Percentiles rank a stretch among this genome's conserved stretches.
phyloP scores from a whole-genome alignment of 2,113 vertebrate genomes.

The Uropsilus gracilis region DNA sequence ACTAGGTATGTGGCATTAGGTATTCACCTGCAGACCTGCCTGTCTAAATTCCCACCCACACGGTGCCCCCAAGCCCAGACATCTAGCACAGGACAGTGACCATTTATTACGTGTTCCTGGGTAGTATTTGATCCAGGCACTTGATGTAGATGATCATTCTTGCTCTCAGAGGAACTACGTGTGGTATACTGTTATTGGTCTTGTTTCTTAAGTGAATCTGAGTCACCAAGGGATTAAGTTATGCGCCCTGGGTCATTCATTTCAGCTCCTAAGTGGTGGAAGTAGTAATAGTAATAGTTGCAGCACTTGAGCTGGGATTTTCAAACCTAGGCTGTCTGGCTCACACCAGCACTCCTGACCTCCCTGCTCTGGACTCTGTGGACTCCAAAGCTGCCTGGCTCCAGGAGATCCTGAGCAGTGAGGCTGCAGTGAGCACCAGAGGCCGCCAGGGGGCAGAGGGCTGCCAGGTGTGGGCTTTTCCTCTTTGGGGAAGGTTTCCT shows the following conservation, averaged over 20 bases:
- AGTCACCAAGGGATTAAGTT: neutral
- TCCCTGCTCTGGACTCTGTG: too few species aligned
- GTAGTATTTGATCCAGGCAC: neutral
- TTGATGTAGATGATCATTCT: neutral
- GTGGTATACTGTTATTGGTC: neutral
- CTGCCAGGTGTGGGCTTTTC: neutral
- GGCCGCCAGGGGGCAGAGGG: constrained; percentile 59
- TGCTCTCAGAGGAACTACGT: neutral
- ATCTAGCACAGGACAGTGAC: neutral
- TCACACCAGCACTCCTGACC: neutral
- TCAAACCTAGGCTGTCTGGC: neutral
- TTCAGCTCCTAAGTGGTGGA: neutral
- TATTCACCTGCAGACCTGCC: neutral
- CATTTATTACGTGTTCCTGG: neutral
- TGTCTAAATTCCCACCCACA: neutral
- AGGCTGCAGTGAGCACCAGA: neutral
- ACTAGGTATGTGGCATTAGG: neutral
- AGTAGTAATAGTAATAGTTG: neutral
- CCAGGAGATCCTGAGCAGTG: neutral
- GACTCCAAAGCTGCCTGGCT: neutral
- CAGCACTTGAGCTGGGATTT: neutral
- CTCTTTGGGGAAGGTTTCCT: neutral
- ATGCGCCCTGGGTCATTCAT: neutral
- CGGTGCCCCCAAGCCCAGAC: neutral
- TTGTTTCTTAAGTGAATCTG: neutral